These are phyloP conservation scores for Himantopus leucocephalus DNA, from an alignment of 2,113 vertebrate species.

Conservation along the genomic window DNA sequence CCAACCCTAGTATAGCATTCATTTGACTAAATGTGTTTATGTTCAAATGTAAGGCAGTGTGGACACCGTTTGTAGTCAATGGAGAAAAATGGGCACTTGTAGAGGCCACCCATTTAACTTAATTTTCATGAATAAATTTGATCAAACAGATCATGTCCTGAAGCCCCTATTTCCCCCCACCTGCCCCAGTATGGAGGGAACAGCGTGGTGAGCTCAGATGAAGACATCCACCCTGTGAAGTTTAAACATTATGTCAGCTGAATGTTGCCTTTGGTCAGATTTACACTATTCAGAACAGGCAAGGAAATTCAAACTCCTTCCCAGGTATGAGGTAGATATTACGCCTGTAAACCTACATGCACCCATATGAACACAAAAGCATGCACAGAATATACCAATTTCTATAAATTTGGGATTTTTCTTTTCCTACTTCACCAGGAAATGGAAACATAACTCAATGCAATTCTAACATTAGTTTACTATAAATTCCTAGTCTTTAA, in stretches of 20 bases:
- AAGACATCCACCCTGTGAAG: background rate
- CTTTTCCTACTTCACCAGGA: background rate
- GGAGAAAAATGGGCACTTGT: background rate
- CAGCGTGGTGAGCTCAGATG: background rate
- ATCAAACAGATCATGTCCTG: background rate
- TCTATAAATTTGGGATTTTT: background rate
- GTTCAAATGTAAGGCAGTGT: background rate
- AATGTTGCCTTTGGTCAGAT: background rate
- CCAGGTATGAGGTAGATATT: background rate
- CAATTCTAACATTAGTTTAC: slow-evolving; percentile 6
- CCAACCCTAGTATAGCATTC: background rate
- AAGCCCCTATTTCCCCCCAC: accelerated
- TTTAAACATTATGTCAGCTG: background rate
- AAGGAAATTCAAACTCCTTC: background rate
- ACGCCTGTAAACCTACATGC: background rate
- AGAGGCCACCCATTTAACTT: background rate
- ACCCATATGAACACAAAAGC: background rate
- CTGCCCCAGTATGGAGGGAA: accelerated
- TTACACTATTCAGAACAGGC: background rate
- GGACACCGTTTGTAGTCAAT: background rate
- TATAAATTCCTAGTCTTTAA: slow-evolving; percentile 53
- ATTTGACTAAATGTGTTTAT: background rate
- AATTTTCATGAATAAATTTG: background rate
- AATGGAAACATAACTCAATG: background rate
- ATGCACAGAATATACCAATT: background rate